Conservation (phyloP, 2,888 invertebrate species). For the Eupithecia vulgata region DNA sequence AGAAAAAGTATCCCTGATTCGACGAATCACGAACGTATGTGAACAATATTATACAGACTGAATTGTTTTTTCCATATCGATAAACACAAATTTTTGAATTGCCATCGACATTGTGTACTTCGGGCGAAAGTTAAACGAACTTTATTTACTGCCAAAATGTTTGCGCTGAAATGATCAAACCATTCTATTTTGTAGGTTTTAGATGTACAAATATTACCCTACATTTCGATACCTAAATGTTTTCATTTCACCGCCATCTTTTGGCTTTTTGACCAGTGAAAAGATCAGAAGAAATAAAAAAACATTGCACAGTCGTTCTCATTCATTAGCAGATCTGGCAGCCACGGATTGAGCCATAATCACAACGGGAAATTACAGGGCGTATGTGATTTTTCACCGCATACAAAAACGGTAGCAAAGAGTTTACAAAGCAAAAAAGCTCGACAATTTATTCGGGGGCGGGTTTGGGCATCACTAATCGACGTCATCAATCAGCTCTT, state of each 20-base stretch:
- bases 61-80: slow-evolving; percentile 55
- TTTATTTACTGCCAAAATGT: slow-evolving; percentile 34
- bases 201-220: slow-evolving; percentile 14
- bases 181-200: slow-evolving; percentile 21
- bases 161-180: slow-evolving; percentile 32
- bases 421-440: slow-evolving; percentile 76
- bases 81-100: slow-evolving; percentile 40
- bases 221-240: slow-evolving; percentile 7
- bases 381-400: slow-evolving; percentile 48
- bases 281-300: background rate
- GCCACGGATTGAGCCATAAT: slow-evolving; percentile 12
- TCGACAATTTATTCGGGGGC: slow-evolving; percentile 80
- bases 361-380: slow-evolving; percentile 42
- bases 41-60: slow-evolving; percentile 62
- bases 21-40: slow-evolving; percentile 59
- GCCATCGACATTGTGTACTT: slow-evolving; percentile 28
- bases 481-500: slow-evolving; percentile 82
- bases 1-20: slow-evolving; percentile 69
- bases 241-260: background rate
- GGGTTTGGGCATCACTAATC: slow-evolving; percentile 82
- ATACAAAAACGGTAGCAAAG: slow-evolving; percentile 63
- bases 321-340: slow-evolving; percentile 24
- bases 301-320: background rate
- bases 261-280: background rate
- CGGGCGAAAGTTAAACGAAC: slow-evolving; percentile 29